Conservation (phyloP, 2,888 invertebrate species). For the Leptinotarsa juncta region DNA sequence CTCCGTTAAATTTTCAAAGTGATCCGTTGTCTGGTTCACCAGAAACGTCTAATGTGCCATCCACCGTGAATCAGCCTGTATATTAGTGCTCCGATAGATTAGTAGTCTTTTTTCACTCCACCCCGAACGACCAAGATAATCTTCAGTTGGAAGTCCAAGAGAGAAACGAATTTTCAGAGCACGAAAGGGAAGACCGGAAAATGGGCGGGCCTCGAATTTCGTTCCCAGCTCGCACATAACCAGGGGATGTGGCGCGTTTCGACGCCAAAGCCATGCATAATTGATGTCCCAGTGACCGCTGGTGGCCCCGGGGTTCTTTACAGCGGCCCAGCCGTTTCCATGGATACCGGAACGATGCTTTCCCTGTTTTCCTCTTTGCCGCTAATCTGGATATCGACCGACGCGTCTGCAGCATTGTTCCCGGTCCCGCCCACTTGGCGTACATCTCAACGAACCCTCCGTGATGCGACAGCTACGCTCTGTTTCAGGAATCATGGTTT, state of each 20-base stretch:
- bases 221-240: neutral
- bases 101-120: too few species aligned
- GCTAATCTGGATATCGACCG: slow-evolving; percentile 53
- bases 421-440: slow-evolving; percentile 31
- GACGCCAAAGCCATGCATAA: slow-evolving; percentile 39
- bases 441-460: slow-evolving; percentile 26
- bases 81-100: too few species aligned
- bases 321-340: slow-evolving; percentile 48
- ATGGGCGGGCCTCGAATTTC: slow-evolving; percentile 7
- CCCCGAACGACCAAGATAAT: too few species aligned
- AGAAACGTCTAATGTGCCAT: too few species aligned
- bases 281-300: slow-evolving; percentile 32
- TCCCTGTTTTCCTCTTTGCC: slow-evolving; percentile 35
- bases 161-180: too few species aligned
- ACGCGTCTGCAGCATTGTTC: slow-evolving; percentile 33
- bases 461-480: neutral
- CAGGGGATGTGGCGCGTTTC: slow-evolving; percentile 33
- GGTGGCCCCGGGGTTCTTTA: slow-evolving; percentile 11
- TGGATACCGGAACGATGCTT: slow-evolving; percentile 54
- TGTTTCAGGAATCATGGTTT: slow-evolving; percentile 1
- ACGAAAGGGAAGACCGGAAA: neutral
- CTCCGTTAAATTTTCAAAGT: too few species aligned
- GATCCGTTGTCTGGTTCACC: too few species aligned
- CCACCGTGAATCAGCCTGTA: too few species aligned
- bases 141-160: too few species aligned